Conservation (phyloP, 2,888 invertebrate genomes). For the Mermis nigrescens region DNA sequence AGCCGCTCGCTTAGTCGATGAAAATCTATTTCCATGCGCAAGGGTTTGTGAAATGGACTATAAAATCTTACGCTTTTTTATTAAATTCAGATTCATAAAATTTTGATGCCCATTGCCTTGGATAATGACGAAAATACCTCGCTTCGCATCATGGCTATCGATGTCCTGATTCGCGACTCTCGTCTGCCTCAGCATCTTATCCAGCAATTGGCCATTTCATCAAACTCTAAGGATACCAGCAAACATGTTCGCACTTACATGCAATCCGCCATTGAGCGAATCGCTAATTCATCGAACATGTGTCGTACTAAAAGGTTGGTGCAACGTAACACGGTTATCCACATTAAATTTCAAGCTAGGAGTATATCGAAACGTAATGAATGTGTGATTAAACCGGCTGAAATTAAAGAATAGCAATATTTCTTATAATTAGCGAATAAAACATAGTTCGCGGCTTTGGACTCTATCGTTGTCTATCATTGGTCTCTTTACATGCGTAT, state of each 20-base stretch:
- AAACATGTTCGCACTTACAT: background rate
- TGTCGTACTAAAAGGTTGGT: background rate
- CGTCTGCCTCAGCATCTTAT: background rate
- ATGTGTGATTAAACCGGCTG: no score
- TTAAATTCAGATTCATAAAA: background rate
- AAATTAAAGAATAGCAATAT: no score
- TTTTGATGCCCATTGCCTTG: background rate
- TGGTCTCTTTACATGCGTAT: no score
- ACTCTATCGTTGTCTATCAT: no score
- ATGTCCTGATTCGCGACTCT: background rate
- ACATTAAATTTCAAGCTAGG: background rate
- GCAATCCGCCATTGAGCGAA: background rate
- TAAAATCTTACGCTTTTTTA: no score
- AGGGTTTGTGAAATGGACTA: no score
- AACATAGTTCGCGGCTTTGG: no score
- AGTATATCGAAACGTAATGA: background rate
- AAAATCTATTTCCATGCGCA: no score
- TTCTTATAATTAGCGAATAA: no score
- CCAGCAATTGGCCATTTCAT: background rate
- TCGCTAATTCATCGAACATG: background rate
- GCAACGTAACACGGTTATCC: no score
- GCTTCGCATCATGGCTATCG: background rate
- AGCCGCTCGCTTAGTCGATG: no score
- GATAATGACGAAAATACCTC: background rate
- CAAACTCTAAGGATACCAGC: background rate